phyloP scores from a whole-genome alignment of 2,888 invertebrate genomes.

The Micoletzkya japonica region DNA sequence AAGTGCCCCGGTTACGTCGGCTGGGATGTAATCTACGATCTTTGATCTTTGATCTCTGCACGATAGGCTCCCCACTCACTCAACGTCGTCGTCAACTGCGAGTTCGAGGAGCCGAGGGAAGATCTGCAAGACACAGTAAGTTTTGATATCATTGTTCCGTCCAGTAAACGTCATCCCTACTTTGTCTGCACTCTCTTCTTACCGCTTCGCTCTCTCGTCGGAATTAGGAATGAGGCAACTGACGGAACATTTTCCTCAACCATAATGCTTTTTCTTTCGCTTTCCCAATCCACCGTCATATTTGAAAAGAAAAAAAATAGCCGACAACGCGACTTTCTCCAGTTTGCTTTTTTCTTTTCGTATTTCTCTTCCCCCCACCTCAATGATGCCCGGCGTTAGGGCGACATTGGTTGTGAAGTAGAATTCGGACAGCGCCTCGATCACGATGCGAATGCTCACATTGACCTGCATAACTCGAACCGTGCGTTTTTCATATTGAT shows the following conservation, averaged over 20 bases:
- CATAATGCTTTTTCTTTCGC: too few species aligned
- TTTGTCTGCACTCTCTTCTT: too few species aligned
- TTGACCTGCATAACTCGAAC: neutral
- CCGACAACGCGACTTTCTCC: too few species aligned
- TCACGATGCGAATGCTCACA: slow-evolving; percentile 14
- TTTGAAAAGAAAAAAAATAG: neutral
- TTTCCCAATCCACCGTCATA: too few species aligned
- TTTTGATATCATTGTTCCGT: too few species aligned
- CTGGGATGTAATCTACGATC: too few species aligned
- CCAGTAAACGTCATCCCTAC: too few species aligned
- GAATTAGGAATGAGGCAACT: too few species aligned
- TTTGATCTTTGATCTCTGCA: neutral
- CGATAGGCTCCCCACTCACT: neutral
- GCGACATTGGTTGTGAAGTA: neutral
- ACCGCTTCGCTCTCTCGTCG: too few species aligned
- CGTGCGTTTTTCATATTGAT: neutral
- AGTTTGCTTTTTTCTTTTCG: too few species aligned
- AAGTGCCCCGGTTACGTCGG: too few species aligned
- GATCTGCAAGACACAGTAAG: neutral
- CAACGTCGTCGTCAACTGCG: slow-evolving; percentile 21
- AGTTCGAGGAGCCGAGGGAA: slow-evolving; percentile 18
- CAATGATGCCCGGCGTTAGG: slow-evolving; percentile 1
- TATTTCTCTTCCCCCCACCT: slow-evolving; percentile 3
- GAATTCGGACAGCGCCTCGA: slow-evolving; percentile 18
- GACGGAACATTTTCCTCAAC: too few species aligned